phyloP scores from a whole-genome alignment of 2,113 vertebrate genomes.

The Scatophagus argus region DNA sequence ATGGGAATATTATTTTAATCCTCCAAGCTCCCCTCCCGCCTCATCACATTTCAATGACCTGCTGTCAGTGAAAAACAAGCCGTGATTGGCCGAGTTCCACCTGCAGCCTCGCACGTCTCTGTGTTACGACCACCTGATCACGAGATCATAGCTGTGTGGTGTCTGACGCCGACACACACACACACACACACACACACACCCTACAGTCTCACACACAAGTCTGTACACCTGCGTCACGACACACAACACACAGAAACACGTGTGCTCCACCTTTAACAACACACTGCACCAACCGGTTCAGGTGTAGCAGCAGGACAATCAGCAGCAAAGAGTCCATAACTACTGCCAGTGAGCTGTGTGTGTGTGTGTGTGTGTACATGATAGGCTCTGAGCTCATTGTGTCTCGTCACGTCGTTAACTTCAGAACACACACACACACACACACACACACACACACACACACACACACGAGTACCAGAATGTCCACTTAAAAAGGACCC shows the following conservation, averaged over 20 bases:
- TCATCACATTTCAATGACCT: neutral
- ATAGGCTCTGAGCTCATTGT: conserved; percentile 33
- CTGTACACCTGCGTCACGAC: neutral
- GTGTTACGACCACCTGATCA: too few relatives aligned
- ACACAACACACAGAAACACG: neutral
- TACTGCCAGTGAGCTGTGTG: neutral
- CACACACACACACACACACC: neutral
- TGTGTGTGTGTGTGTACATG: conserved; percentile 15
- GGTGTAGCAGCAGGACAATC: neutral
- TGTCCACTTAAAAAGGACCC: too few relatives aligned
- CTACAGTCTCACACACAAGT: neutral
- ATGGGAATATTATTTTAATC: too few relatives aligned
- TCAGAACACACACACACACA: conserved; percentile 5
- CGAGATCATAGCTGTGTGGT: too few relatives aligned
- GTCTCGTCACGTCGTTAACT: conserved; percentile 1
- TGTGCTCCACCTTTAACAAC: neutral
- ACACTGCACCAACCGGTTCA: conserved; percentile 5
- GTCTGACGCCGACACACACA: too few relatives aligned
- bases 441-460: conserved; percentile 9
- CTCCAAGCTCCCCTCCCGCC: too few relatives aligned
- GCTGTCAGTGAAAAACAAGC: neutral
- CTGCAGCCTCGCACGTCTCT: neutral
- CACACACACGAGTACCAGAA: too few relatives aligned
- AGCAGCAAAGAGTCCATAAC: neutral
- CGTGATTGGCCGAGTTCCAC: neutral